These are phyloP conservation scores for Sardina pilchardus DNA, from an alignment of 2,113 vertebrate species.

Conservation along the genomic window DNA sequence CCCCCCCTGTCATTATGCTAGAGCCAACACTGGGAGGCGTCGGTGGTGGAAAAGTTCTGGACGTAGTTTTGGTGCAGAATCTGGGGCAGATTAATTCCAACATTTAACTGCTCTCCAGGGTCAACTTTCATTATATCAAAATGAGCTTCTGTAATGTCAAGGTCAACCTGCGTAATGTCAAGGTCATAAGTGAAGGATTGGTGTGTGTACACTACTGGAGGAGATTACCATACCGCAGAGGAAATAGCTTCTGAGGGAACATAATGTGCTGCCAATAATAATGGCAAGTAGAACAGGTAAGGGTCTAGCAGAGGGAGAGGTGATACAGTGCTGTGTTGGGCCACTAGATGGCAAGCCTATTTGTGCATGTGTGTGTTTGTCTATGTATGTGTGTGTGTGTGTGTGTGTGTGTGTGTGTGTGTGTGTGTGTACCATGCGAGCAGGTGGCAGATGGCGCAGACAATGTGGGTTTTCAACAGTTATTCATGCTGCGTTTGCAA, in stretches of 20 bases:
- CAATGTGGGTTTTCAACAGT: constrained; percentile 17
- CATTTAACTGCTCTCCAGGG: not conserved
- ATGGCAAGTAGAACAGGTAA: too few species aligned
- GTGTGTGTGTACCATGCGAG: not conserved
- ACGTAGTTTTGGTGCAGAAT: not conserved
- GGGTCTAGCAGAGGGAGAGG: not conserved
- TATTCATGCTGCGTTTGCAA: constrained; percentile 21
- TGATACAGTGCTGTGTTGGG: not conserved
- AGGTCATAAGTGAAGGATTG: too few species aligned
- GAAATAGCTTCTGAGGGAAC: too few species aligned
- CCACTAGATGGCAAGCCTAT: constrained; percentile 24
- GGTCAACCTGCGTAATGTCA: too few species aligned
- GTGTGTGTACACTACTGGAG: too few species aligned
- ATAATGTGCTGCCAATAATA: too few species aligned
- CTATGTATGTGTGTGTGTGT: not conserved
- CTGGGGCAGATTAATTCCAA: not conserved
- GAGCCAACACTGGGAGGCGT: too few species aligned
- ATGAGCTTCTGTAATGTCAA: not conserved
- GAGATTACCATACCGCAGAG: too few species aligned
- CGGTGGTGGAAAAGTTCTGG: not conserved
- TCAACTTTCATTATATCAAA: too few species aligned
- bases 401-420: not conserved
- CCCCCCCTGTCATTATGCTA: too few species aligned
- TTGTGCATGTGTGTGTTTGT: not conserved
- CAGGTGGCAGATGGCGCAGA: not conserved